These are phyloP conservation scores for Phoxinus dragarum DNA, from an alignment of 2,797 vertebrate genomes.

Conservation along the genomic window DNA sequence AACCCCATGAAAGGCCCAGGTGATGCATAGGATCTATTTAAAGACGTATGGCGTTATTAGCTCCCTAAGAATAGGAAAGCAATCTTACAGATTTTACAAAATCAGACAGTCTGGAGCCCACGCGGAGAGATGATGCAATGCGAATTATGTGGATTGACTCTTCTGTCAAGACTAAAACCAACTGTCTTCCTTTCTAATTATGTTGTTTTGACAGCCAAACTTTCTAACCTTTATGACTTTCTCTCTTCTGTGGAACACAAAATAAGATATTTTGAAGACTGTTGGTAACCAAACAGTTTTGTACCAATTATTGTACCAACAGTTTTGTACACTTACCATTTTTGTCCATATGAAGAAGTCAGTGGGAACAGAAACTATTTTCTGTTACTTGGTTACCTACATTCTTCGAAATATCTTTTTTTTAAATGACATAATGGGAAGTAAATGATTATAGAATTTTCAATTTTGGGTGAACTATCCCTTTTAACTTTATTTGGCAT, in stretches of 20 bases:
- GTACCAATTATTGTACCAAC: no score
- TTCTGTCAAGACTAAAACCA: constrained; percentile 13
- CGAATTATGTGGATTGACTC: constrained; percentile 13
- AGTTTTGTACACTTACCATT: no score
- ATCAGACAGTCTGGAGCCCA: constrained; percentile 69
- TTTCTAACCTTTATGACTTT: background rate
- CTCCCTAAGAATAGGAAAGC: constrained; percentile 77
- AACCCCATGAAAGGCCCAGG: constrained; percentile 74
- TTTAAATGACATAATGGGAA: background rate
- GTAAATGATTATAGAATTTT: no score
- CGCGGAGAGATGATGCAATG: background rate
- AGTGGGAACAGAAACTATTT: background rate
- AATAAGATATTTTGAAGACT: background rate
- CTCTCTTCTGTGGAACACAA: background rate
- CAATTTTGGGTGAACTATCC: background rate
- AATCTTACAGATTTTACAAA: constrained; percentile 72
- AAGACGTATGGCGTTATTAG: constrained; percentile 74
- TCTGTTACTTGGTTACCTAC: background rate
- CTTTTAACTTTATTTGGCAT: background rate
- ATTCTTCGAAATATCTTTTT: background rate
- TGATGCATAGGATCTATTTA: constrained; percentile 81
- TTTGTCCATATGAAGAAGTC: background rate
- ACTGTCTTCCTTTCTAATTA: constrained; percentile 18
- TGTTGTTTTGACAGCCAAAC: background rate
- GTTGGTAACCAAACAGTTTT: background rate